phyloP scores from a whole-genome alignment of 2,888 invertebrate genomes.

The Xylota segnis region DNA sequence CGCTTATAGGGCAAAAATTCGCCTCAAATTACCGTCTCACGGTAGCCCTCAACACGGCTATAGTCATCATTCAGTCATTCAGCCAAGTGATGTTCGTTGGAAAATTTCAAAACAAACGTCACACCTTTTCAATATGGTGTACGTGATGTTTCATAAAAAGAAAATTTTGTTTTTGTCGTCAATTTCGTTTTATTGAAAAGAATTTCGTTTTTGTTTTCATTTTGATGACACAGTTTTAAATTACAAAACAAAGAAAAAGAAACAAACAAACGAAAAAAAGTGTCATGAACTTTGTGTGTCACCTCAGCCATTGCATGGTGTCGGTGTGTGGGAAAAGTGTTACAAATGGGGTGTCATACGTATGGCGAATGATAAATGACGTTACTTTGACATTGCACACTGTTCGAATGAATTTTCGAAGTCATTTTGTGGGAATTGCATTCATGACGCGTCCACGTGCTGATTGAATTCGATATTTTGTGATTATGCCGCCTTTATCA shows the following conservation, averaged over 20 bases:
- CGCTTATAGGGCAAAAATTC: background rate
- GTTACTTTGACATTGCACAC: constrained; percentile 10
- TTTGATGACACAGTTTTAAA: constrained; percentile 8
- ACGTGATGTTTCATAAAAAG: constrained; percentile 3
- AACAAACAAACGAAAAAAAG: background rate
- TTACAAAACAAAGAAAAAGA: background rate
- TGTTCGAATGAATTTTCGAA: constrained; percentile 28
- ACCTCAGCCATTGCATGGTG: background rate
- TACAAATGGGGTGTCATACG: background rate
- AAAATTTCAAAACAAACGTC: constrained; percentile 13
- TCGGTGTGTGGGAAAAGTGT: constrained; percentile 16
- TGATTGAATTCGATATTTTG: background rate
- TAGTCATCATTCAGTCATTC: background rate
- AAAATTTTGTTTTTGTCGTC: background rate
- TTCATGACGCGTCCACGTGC: constrained; percentile 11
- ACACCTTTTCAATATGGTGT: background rate
- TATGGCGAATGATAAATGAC: constrained; percentile 4
- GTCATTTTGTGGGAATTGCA: background rate
- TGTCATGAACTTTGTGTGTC: background rate
- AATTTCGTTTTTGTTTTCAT: background rate
- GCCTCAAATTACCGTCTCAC: background rate
- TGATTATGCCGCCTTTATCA: constrained; percentile 13
- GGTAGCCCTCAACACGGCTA: background rate
- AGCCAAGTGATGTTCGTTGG: background rate
- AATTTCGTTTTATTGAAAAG: background rate